These are phyloP conservation scores for Mesochorus sp. DNA, from an alignment of 2,888 invertebrate genomes.

Conservation along the genomic window DNA sequence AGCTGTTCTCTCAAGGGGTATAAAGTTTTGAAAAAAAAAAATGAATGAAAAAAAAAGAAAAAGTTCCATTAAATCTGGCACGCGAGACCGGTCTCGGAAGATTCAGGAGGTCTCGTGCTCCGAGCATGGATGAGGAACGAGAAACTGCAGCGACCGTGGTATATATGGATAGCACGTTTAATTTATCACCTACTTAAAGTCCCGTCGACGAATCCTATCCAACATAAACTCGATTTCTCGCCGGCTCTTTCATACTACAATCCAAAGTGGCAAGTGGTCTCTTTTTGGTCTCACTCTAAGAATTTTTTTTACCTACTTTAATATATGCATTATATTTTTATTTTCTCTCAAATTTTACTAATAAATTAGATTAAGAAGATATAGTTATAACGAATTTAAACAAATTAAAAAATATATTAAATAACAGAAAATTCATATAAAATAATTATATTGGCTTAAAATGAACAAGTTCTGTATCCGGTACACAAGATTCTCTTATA, in stretches of 20 bases:
- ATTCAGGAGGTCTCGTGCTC: background rate
- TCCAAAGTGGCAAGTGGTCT: background rate
- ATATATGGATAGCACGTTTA: slow-evolving; percentile 69
- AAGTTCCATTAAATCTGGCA: slow-evolving; percentile 73
- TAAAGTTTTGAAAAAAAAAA: slow-evolving; percentile 68
- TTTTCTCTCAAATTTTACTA: background rate
- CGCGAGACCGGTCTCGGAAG: slow-evolving; percentile 63
- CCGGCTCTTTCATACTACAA: background rate
- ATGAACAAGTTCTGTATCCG: too few relatives aligned
- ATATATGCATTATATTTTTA: background rate
- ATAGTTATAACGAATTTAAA: too few relatives aligned
- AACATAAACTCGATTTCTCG: slow-evolving; percentile 7
- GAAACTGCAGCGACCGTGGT: slow-evolving; percentile 6
- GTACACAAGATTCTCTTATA: background rate
- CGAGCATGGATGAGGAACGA: slow-evolving; percentile 44
- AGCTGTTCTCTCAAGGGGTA: slow-evolving; percentile 64
- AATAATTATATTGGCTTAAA: too few relatives aligned
- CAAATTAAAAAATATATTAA: too few relatives aligned
- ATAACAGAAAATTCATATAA: too few relatives aligned
- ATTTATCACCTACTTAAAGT: slow-evolving; percentile 78
- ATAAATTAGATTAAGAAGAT: too few relatives aligned
- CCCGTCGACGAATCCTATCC: slow-evolving; percentile 50
- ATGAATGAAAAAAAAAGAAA: slow-evolving; percentile 46
- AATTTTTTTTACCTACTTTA: slow-evolving; percentile 12
- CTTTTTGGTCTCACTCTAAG: slow-evolving; percentile 64